Base-by-base conservation (phyloP, 2,113 vertebrate species). In the Proterorhinus semilunaris region DNA sequence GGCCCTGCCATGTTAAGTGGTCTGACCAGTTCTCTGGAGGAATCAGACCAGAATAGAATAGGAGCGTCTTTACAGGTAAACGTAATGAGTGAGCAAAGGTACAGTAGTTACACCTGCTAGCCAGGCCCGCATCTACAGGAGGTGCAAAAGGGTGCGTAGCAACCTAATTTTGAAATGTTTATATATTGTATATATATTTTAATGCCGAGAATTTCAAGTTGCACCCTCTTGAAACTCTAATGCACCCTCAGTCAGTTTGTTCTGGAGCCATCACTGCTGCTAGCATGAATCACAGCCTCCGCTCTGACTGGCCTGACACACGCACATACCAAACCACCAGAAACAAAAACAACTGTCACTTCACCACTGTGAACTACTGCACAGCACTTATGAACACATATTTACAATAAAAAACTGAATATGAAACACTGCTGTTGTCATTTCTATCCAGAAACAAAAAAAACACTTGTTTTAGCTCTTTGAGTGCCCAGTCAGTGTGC, bases 261-360 rank as follows among this genome's bases (percentile, higher is more conserved):
- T 36, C 27, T 36, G 27, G 27, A 36, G 27, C 27, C 27, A 5
- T 36, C 27, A 36, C 27, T 36, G 69, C 78, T 80, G 69, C 78
- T 80, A 86, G 80, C 69, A 80, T 83, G 79, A 74, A 82, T 82
- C 77, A 69, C 67, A 68, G n/a, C 58, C 61, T 11, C 44, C 17
- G 63, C 76, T 65, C 48, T 45, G 21, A 75, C 45, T 50, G n/a
- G 44, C 59, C 1, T 13, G 36, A 62, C 36, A 58, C 69, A 49
- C 76, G 58, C 61, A 13, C 6, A 71, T 11, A 8, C 55, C n/a
- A 15, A 21, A 15, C 10, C 5, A 13, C 45, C 62, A 5, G n/a
- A 47, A 63, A 63, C 44, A 47, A 63, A 63, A 63, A 47, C 62
- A 63, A 63, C 62, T 47, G 62, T 63, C 62, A 63, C 45, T 47